phyloP scores from a whole-genome alignment of 2,113 vertebrate species.

The Pagrus major region DNA sequence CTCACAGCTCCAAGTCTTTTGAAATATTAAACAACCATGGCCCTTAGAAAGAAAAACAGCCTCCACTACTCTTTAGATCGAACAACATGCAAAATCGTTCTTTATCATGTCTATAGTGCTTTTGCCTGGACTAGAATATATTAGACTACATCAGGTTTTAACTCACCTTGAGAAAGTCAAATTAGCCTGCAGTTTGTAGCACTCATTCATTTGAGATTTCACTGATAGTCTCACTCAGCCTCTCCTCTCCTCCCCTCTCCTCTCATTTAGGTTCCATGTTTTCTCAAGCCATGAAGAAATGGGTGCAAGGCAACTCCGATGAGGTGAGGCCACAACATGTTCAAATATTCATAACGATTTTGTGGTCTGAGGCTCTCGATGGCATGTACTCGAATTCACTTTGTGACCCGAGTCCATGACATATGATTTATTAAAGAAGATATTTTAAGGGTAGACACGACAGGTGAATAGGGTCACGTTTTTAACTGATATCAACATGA shows the following conservation, averaged over 20 bases:
- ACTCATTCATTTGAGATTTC: neutral
- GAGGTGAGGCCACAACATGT: conserved; percentile 67
- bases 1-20: conserved; percentile 15
- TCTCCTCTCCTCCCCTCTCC: neutral
- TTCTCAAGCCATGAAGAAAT: conserved; percentile 83
- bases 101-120: conserved; percentile 6
- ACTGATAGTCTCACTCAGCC: conserved; percentile 6
- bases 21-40: conserved; percentile 54
- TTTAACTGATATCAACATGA: too few relatives aligned
- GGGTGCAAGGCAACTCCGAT: conserved; percentile 80
- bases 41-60: neutral
- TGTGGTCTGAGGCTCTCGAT: conserved; percentile 1
- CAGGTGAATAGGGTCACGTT: too few relatives aligned
- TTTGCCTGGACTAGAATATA: neutral
- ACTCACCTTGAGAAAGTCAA: neutral
- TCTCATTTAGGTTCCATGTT: conserved; percentile 76
- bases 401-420: neutral
- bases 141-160: neutral
- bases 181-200: neutral
- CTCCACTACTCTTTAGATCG: conserved; percentile 4
- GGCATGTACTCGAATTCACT: neutral
- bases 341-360: conserved; percentile 18
- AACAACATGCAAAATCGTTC: neutral
- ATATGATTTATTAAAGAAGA: conserved; percentile 17
- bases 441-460: too few relatives aligned